Percentiles rank a stretch among this genome's conserved stretches.
These are phyloP conservation scores for Centropus unirufus DNA, from an alignment of 2,113 vertebrate genomes.

Conservation along the genomic window DNA sequence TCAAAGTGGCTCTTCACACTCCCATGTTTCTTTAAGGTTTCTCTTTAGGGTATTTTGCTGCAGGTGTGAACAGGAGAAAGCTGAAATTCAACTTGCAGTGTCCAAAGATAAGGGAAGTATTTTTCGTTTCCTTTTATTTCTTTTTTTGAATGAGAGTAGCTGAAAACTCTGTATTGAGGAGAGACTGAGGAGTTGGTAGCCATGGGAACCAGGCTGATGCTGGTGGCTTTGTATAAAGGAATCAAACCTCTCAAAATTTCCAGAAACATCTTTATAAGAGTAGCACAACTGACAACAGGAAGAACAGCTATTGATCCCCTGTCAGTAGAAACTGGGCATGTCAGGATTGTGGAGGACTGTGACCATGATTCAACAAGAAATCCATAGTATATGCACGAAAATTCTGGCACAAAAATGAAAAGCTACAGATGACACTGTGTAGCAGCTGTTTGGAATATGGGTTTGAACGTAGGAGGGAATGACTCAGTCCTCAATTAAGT, in stretches of 20 bases:
- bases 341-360: not conserved
- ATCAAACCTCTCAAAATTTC: not conserved
- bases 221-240: slow-evolving; percentile 27
- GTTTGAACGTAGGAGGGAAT: slow-evolving; percentile 26
- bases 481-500: slow-evolving; percentile 37
- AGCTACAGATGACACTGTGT: not conserved
- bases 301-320: not conserved
- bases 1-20: not conserved
- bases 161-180: slow-evolving; percentile 19
- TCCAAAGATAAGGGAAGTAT: not conserved
- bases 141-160: not conserved
- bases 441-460: not conserved
- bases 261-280: slow-evolving; percentile 18
- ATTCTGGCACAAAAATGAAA: not conserved
- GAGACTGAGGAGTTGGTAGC: slow-evolving; percentile 20
- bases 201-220: slow-evolving; percentile 52
- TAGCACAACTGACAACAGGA: not conserved
- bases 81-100: not conserved
- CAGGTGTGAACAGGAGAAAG: not conserved
- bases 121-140: not conserved
- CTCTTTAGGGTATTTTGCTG: not conserved
- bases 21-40: not conserved
- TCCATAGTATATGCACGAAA: not conserved
- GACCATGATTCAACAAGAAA: not conserved
- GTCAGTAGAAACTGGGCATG: not conserved